Base-by-base conservation (phyloP, 2,797 vertebrate genomes). In the Urosaurus nigricauda region DNA sequence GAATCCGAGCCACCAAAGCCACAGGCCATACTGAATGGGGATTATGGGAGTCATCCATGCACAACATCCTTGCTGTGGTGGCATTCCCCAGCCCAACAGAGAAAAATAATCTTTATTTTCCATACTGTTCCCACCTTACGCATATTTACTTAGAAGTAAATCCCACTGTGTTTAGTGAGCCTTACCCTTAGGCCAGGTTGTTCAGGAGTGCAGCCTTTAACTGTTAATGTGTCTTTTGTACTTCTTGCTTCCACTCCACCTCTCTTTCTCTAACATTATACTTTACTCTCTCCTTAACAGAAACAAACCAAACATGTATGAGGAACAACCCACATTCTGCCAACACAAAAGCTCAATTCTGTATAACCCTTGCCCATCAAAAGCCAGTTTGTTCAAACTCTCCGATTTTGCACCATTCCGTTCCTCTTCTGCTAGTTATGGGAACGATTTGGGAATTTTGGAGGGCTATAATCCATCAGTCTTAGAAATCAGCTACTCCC, bases 401-500 rank as follows among this genome's bases (percentile, higher is more conserved):
- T 37, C 68, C 4, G 11, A 65, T 65, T 74, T 74, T 56, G 51
- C 68, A 43, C 19, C 16, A 13, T 47, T 47, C 74, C 4, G n/a
- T 79, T 86, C 2, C 5, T 19, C 29, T 75, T 14, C 53, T 35
- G 13, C 4, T 2, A 51, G 12, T 35, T 19, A 35, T 17, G 11
- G 60, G 32, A 71, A 77, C 17, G 13, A 16, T 63, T 8, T 19
- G 70, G 32, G 91, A 84, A 84, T 89, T 88, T n/a, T 87, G 90
- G 83, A 88, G 91, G 91, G 92, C 93, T 90, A 90, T 93, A 77
- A 35, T 56, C 4, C 8, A 13, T 6, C 35, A 40, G 16, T 26
- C 58, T n/a, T 51, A 78, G 19, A 75, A 26, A 58, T 32, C 47
- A 56, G n/a, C 3, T 32, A 35, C 2, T 43, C 51, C 56, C 40